Evolutionary conservation across 2,113 vertebrate species (phyloP), one percentile per base, ranked within the genome.

Genomic region (Quiscalus mexicanus): DNA sequence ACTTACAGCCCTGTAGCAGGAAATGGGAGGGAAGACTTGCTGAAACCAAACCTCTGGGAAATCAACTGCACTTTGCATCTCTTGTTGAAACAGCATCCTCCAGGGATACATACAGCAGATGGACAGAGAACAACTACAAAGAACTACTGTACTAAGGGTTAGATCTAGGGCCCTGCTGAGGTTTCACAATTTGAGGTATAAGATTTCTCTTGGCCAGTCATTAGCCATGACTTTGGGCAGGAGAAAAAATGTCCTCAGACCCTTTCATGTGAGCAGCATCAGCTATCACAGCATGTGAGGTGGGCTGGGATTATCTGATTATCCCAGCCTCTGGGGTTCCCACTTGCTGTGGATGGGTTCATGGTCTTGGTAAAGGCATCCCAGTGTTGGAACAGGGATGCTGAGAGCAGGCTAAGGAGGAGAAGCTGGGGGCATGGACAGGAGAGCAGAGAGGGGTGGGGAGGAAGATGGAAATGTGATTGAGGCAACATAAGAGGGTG

Each of bases 371-470:
- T 42, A 14, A 41, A 56, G 76, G 45, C 23, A 64, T 5, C 24
- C 35, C 24, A 24, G 0, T 49, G 45, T 21, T 62, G n/a, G 65
- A 70, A 44, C 15, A 62, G 31, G 47, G 28, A 15, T 65, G 31
- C 20, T 87, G 50, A 56, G 27, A 33, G 19, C 50, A 35, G 15
- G 21, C 6, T 52, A 16, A 53, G 21, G 18, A 33, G 9, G 1
- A 56, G 45, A 55, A 56, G 9, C 0, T 55, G 22, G 2, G 18
- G 7, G 1, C 5, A 2, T 39, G 19, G 6, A 25, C 8, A 37
- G 37, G 37, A 37, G 37, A 37, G 37, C 37, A 37, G 37, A 35
- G 27, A 62, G 18, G 5, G 5, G 2, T 52, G 11, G 22, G 82
- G 4, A 68, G 20, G 24, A 59, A 59, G 39, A 37, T 37, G 20